Percentiles rank a stretch among this genome's conserved stretches.
Evolutionary conservation across 2,113 vertebrate species (phyloP).

Genomic region (Sterrhoptilus dennistouni): DNA sequence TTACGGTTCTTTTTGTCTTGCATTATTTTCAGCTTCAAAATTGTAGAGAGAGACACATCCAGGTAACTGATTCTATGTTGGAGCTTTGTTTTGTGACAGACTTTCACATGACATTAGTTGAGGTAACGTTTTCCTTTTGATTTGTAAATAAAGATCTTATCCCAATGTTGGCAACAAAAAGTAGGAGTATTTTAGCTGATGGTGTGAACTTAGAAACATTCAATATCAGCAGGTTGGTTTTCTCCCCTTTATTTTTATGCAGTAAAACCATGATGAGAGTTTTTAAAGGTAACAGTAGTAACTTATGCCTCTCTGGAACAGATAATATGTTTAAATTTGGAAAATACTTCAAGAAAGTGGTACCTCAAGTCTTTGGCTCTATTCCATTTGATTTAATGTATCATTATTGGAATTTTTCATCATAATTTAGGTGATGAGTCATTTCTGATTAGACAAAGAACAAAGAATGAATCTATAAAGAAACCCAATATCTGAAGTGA

Average conservation of each 20-base stretch:
- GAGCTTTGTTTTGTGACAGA: not conserved
- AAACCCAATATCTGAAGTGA: not conserved
- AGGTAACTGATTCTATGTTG: not conserved
- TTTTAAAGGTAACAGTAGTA: not conserved
- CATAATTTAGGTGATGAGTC: not conserved
- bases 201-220: not conserved
- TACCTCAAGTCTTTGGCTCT: not conserved
- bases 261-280: not conserved
- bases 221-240: not conserved
- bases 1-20: not conserved
- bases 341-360: not conserved
- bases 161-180: not conserved
- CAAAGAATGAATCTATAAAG: not conserved
- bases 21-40: not conserved
- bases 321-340: not conserved
- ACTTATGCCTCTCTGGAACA: not conserved
- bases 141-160: not conserved
- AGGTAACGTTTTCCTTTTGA: not conserved
- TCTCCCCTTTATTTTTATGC: not conserved
- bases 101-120: not conserved
- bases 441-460: conserved; percentile 13
- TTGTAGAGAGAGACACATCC: not conserved
- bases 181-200: not conserved
- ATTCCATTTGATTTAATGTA: not conserved
- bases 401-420: not conserved